These are phyloP conservation scores for Parazoanthus atlanticus DNA, from an alignment of 92 coral and sea anemone species.

Conservation along the genomic window DNA sequence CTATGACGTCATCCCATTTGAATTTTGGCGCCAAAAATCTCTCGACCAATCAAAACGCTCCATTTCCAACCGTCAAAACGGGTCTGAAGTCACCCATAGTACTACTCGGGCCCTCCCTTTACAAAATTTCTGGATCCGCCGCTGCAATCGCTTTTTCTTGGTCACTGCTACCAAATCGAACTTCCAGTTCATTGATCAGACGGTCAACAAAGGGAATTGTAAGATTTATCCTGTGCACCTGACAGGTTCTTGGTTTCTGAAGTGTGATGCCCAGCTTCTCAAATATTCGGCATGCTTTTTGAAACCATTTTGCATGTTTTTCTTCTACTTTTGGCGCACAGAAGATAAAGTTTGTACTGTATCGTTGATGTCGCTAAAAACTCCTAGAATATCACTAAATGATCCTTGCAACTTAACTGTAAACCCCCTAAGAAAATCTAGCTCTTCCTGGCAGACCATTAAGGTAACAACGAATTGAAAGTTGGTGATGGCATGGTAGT, in stretches of 20 bases:
- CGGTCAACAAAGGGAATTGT: conserved; percentile 54
- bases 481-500: conserved; percentile 48
- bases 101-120: too few relatives aligned
- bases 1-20: too few relatives aligned
- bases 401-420: conserved; percentile 61
- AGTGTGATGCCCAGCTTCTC: conserved; percentile 36
- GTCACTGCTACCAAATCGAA: conserved; percentile 51
- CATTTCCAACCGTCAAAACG: too few relatives aligned
- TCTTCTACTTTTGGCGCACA: conserved; percentile 55
- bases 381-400: background rate
- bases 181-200: conserved; percentile 46
- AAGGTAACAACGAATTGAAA: conserved; percentile 45
- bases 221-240: conserved; percentile 40
- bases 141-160: conserved; percentile 54
- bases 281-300: too few relatives aligned
- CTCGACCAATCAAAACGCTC: too few relatives aligned
- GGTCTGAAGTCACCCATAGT: too few relatives aligned
- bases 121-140: too few relatives aligned
- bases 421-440: conserved; percentile 48
- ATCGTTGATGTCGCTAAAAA: conserved; percentile 37
- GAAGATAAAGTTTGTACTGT: conserved; percentile 48
- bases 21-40: too few relatives aligned
- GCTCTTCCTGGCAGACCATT: conserved; percentile 47
- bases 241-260: conserved; percentile 8
- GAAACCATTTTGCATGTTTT: conserved; percentile 9